Conservation (phyloP, 2,113 vertebrate species). For the Crotophaga sulcirostris region DNA sequence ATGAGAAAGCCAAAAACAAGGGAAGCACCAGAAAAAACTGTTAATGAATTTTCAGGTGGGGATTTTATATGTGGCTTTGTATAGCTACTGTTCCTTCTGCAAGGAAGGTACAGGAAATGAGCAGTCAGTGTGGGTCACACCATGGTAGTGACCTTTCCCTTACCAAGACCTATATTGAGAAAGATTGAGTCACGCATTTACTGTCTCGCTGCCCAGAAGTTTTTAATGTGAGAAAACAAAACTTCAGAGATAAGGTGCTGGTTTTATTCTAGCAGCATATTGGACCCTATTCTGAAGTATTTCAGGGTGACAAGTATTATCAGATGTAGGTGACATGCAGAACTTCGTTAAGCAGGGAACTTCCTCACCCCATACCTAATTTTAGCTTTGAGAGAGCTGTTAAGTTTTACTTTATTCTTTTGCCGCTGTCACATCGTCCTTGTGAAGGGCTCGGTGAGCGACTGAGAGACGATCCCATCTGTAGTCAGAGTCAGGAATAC, state of each 20-base stretch:
- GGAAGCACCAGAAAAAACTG: background rate
- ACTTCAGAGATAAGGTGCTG: background rate
- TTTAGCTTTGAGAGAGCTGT: background rate
- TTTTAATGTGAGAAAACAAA: background rate
- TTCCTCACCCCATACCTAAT: background rate
- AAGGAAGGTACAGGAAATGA: background rate
- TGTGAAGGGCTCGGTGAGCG: accelerated
- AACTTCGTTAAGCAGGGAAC: background rate
- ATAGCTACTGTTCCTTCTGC: background rate
- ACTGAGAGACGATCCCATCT: background rate
- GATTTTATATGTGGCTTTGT: background rate
- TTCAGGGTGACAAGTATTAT: background rate
- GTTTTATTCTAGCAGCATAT: background rate
- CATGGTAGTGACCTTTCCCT: background rate
- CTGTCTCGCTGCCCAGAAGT: background rate
- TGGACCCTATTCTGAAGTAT: background rate
- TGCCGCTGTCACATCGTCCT: background rate
- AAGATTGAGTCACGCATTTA: accelerated
- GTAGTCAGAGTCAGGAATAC: background rate
- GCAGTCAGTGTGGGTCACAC: background rate
- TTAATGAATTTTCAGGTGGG: background rate
- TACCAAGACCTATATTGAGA: background rate
- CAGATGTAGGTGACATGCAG: background rate
- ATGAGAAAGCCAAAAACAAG: background rate
- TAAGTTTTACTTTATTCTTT: background rate